Conservation (phyloP, 2,797 vertebrate species). For the Centroberyx gerrardi region DNA sequence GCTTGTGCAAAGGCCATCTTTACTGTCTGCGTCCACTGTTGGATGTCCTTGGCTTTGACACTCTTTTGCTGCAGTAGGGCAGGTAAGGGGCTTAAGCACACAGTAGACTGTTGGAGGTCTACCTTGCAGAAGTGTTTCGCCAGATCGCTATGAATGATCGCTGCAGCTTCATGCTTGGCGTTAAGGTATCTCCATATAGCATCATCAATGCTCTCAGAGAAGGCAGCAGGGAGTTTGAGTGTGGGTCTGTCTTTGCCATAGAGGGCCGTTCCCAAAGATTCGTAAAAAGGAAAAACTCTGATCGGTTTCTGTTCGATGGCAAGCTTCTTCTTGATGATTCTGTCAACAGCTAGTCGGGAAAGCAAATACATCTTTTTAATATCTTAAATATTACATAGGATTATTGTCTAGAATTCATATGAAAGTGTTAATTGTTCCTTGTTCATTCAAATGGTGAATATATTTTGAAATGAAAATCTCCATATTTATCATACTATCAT, state of each 20-base stretch:
- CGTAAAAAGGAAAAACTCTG: conserved; percentile 89
- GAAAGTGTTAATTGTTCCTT: neutral
- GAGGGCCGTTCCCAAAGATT: conserved; percentile 85
- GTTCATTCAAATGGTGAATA: neutral
- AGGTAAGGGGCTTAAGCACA: conserved; percentile 82
- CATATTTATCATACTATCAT: neutral
- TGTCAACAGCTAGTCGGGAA: conserved; percentile 81
- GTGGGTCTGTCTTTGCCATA: conserved; percentile 89
- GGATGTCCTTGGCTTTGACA: conserved; percentile 67
- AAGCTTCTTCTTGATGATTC: conserved; percentile 83
- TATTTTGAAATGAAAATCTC: no score
- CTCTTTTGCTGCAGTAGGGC: conserved; percentile 80
- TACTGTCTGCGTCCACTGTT: conserved; percentile 83
- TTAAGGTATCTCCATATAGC: conserved; percentile 84
- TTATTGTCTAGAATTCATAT: neutral
- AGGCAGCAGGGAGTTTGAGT: conserved; percentile 83
- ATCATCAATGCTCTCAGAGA: conserved; percentile 76
- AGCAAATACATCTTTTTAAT: conserved; percentile 3
- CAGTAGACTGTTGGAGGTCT: conserved; percentile 59
- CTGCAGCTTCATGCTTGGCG: conserved; percentile 44
- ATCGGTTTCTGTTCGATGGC: conserved; percentile 78
- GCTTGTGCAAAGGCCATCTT: conserved; percentile 71
- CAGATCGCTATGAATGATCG: conserved; percentile 78
- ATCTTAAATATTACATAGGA: neutral
- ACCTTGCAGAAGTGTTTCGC: conserved; percentile 79